Base-by-base conservation (phyloP, 2,113 vertebrate species). In the Hemibates koningsi region DNA sequence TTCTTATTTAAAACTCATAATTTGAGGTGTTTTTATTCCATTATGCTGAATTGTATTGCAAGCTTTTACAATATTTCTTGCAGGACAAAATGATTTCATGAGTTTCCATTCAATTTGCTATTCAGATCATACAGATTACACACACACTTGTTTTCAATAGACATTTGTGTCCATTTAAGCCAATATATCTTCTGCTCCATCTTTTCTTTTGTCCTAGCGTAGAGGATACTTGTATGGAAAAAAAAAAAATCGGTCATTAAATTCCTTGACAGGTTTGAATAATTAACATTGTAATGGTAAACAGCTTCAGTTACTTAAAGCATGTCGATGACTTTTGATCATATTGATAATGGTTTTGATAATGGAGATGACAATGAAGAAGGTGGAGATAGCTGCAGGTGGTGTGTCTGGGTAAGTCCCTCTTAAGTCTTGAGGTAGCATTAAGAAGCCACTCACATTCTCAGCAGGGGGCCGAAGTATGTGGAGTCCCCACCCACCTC, bases 401-500 rank as follows among this genome's bases (percentile, higher is more conserved):
- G 38, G n/a, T 80, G 66, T 19, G 66, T 53, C 34, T 76, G 88
- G 89, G 92, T 71, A 95, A 91, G 86, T 94, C 89, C 94, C 93
- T 85, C 12, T 38, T 50, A 3, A 41, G 48, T 45, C 48, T 53
- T 63, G 57, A 89, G 38, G 61, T 82, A 76, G 63, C 59, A 17
- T n/a, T 36, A 9, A 89, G 53, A 89, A 48, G 48, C n/a, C 10
- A 52, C 53, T 90, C 63, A 83, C 45, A 38, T 90, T 89, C 56
- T 90, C 73, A 88, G 45, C 83, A 36, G 11, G 80, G 83, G 90
- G 86, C 52, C 81, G 45, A 21, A 79, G 19, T 27, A 48, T 85
- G 94, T 93, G 86, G 68, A 92, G 80, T 92, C 93, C 92, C 92
- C 94, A 92, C 94, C 91, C 92, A 95, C 93, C 86, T 90, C 14